Evolutionary conservation across 2,113 vertebrate genomes (phyloP).

Genomic region (Alaudala cheleensis): DNA sequence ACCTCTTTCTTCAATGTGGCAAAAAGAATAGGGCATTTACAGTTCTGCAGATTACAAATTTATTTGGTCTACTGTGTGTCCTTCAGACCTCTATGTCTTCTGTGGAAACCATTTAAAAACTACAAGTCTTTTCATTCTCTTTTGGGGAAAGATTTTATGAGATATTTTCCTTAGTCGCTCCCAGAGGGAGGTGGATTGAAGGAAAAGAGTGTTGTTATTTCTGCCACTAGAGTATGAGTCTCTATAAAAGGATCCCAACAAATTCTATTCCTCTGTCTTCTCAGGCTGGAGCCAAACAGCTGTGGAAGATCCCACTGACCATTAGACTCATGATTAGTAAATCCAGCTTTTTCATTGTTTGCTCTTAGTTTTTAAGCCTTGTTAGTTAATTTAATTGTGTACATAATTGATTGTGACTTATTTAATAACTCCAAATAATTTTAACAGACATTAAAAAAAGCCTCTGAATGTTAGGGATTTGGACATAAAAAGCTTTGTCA

Average conservation of each 20-base stretch:
- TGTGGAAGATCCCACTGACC: neutral
- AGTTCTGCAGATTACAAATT: neutral
- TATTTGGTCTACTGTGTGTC: neutral
- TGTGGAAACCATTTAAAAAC: neutral
- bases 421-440: neutral
- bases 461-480: neutral
- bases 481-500: neutral
- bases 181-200: neutral
- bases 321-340: neutral
- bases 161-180: neutral
- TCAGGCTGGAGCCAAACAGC: neutral
- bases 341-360: neutral
- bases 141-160: neutral
- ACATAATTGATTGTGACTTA: neutral
- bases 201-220: neutral
- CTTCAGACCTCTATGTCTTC: neutral
- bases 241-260: neutral
- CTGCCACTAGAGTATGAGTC: neutral
- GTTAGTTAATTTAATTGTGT: neutral
- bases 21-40: neutral
- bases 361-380: neutral
- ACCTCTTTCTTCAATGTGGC: neutral
- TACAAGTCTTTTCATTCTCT: neutral
- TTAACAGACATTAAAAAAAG: neutral
- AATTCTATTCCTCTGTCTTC: neutral